Evolutionary conservation across 2,113 vertebrate genomes (phyloP).

Genomic region (Pithys albifrons): DNA sequence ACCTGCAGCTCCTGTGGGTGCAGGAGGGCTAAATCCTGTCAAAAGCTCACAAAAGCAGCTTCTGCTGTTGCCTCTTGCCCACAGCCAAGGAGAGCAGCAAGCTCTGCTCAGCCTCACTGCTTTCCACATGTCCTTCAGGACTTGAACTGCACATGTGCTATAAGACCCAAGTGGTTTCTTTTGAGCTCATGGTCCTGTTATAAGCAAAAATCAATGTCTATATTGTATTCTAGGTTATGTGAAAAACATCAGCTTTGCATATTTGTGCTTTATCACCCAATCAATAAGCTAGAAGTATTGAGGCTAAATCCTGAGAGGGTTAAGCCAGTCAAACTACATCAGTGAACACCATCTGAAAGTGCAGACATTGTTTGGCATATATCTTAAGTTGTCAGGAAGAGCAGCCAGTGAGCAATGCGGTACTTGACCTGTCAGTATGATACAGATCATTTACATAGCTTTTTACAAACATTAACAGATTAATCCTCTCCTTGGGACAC

Average conservation of each 20-base stretch:
- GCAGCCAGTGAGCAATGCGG: slow-evolving; percentile 10
- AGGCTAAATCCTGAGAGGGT: not conserved
- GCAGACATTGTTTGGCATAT: not conserved
- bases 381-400: slow-evolving; percentile 38
- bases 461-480: slow-evolving; percentile 58
- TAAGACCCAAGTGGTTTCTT: not conserved
- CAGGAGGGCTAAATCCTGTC: not conserved
- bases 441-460: slow-evolving; percentile 58
- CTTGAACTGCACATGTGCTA: not conserved
- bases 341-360: not conserved
- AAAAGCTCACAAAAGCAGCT: not conserved
- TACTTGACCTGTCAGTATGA: slow-evolving; percentile 39
- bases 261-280: not conserved
- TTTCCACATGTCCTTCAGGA: not conserved
- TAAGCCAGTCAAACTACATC: slow-evolving; percentile 7
- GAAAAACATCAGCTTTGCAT: not conserved
- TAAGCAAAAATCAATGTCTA: not conserved
- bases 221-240: not conserved
- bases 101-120: not conserved
- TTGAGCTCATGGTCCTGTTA: not conserved
- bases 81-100: not conserved
- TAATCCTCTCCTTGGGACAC: slow-evolving; percentile 58
- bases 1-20: not conserved
- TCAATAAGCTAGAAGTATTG: not conserved
- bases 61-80: not conserved